Evolutionary conservation across 2,797 vertebrate genomes (phyloP), one percentile per base, ranked within the genome.

Genomic region (Botia kubotai): DNA sequence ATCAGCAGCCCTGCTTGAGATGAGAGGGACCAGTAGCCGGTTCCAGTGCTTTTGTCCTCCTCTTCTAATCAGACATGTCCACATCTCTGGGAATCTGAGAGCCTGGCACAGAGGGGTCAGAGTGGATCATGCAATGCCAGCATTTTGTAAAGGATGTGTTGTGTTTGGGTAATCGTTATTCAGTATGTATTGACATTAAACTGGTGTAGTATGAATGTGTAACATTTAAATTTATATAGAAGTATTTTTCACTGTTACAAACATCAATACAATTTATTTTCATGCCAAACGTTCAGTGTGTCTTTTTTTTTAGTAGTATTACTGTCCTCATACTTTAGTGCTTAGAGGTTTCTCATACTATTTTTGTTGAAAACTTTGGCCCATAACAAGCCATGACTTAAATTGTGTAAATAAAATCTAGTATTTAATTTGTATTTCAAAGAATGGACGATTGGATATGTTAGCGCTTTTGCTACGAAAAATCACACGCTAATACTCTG

Each of bases 1-100:
- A 1, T 84, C 86, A 83, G 80, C 82, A 84, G 75, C 71, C 83
- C 83, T 81, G 80, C 72, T 85, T 73, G 50, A 83, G 83, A 92
- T 77, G 78, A 89, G 79, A 86, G 21, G 69, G 60, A 43, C 63
- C 43, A 85, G 71, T 36, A 43, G 86, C 77, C 82, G 78, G 10
- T 65, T 75, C 80, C 76, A 81, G 29, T 14, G 57, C 75, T 87
- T 72, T 75, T 74, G 52, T 83, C 67, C 75, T 83, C 6, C 69
- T 26, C 46, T 53, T 52, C 69, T 72, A 66, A 81, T 73, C 48
- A 69, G 57, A 81, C 80, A 36, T 6, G 67, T 52, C 39, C 60
- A 52, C 33, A 65, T 50, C 33, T 86, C 69, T 33, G 19, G 58
- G 50, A 74, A 50, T 84, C 63, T 52, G n/a, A 65, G 50, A 73